Evolutionary conservation across 2,797 vertebrate species (phyloP), one percentile per base, ranked within the genome.

Genomic region (Brachymystax lenok): DNA sequence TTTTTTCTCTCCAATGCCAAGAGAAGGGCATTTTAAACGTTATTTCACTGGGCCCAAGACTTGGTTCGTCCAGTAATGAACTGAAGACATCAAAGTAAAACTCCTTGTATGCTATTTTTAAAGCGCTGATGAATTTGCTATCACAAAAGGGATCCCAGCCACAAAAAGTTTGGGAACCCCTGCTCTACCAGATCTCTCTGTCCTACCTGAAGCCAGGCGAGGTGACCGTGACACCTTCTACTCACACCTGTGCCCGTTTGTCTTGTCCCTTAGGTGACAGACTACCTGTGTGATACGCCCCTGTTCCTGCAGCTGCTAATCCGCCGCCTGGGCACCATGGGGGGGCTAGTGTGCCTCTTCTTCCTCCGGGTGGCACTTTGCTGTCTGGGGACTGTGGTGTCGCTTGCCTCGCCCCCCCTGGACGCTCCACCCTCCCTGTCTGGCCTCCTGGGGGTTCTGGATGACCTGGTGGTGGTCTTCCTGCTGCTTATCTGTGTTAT

Each of bases 401-500:
- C 94, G 69, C 86, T 94, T 56, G 91, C 92, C 46, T 92, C 90
- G 13, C 84, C 89, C 0, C 79, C 92, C 0, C 59, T 91, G 35
- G 89, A 93, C 61, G 77, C 83, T 0, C 85, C 93, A 76, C 87
- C 91, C 8, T 93, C 94, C 63, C 86, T 95, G 71, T 92, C 91
- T 1, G 91, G 94, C 52, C 90, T 92, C 12, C 89, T 94, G 79
- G 94, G 92, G 69, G 84, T 92, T 50, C 85, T 95, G 69, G 96
- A 96, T 46, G 95, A 96, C 81, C 88, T 90, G 0, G 92, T 94
- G 71, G 94, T 95, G 78, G 92, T 96, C 71, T 86, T 95, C 70
- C 91, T 96, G 79, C 92, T 97, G 61, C 87, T 96, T 3, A 94
- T 93, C 83, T 96, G 93, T 21, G 85, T 94, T 63, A 91, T 96